Evolutionary conservation across 2,797 vertebrate genomes (phyloP).

Genomic region (Peromyscus attwateri): DNA sequence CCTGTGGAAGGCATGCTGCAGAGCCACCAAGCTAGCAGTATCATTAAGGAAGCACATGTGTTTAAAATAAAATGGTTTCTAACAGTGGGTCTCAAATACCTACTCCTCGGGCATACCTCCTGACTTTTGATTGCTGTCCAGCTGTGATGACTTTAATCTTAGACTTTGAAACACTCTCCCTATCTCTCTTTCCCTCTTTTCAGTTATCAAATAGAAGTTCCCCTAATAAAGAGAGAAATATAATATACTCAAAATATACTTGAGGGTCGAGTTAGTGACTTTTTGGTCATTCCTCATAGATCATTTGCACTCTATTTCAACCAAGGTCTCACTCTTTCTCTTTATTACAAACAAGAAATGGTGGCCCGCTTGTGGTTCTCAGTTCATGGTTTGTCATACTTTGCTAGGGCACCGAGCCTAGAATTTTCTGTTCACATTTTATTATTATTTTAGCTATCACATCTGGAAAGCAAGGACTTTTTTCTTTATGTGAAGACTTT

Average conservation of each 20-base stretch:
- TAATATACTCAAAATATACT: constrained; percentile 61
- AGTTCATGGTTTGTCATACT: background rate
- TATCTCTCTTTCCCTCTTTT: constrained; percentile 40
- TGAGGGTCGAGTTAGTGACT: constrained; percentile 14
- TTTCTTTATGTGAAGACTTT: background rate
- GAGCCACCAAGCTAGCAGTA: constrained; percentile 70
- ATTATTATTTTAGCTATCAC: background rate
- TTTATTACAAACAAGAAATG: constrained; percentile 17
- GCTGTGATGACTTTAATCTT: constrained; percentile 72
- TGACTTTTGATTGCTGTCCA: constrained; percentile 77
- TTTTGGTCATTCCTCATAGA: constrained; percentile 40
- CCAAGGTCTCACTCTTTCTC: background rate
- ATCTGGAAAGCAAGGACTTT: background rate
- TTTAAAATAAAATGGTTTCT: constrained; percentile 78
- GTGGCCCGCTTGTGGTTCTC: background rate
- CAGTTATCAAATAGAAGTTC: constrained; percentile 64
- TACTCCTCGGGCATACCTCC: constrained; percentile 58
- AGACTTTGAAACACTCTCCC: constrained; percentile 69
- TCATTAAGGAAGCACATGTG: constrained; percentile 79
- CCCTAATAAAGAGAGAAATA: constrained; percentile 70
- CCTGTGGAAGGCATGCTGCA: constrained; percentile 78
- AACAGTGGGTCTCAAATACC: constrained; percentile 69
- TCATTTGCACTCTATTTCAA: constrained; percentile 22
- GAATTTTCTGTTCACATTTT: constrained; percentile 17
- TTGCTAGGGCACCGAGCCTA: background rate